phyloP scores from a whole-genome alignment of 1,140 invertebrate genomes.

The Achroia grisella region DNA sequence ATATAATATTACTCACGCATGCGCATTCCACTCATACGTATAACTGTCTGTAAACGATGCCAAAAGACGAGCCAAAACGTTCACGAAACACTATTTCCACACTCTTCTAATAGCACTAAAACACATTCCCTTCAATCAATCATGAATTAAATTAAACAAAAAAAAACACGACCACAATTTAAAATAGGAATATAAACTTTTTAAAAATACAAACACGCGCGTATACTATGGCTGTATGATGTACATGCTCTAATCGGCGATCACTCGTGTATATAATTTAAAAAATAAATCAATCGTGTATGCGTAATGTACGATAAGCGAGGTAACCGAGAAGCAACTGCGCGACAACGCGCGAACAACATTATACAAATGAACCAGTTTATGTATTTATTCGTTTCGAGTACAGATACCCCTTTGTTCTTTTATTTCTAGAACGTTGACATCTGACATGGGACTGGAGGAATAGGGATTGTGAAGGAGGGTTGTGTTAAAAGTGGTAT shows the following conservation, averaged over 20 bases:
- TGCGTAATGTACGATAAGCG: neutral
- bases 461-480: neutral
- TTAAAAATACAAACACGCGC: neutral
- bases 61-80: neutral
- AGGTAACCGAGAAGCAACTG: constrained; percentile 15
- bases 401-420: constrained; percentile 36
- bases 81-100: neutral
- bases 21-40: neutral
- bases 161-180: too few species aligned
- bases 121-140: neutral
- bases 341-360: constrained; percentile 26
- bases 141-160: too few species aligned
- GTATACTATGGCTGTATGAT: neutral
- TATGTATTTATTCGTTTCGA: constrained; percentile 37
- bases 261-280: neutral
- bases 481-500: too few species aligned
- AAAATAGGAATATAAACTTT: too few species aligned
- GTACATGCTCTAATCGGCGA: neutral
- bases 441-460: constrained; percentile 29
- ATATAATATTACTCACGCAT: constrained; percentile 2
- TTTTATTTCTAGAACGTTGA: constrained; percentile 43
- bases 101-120: neutral
- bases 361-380: constrained; percentile 32
- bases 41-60: neutral
- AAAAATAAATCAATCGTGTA: constrained; percentile 1